Percentiles rank a stretch among this genome's conserved stretches.
Conservation (phyloP, 2,888 invertebrate genomes). For the Cataglyphis livida region DNA sequence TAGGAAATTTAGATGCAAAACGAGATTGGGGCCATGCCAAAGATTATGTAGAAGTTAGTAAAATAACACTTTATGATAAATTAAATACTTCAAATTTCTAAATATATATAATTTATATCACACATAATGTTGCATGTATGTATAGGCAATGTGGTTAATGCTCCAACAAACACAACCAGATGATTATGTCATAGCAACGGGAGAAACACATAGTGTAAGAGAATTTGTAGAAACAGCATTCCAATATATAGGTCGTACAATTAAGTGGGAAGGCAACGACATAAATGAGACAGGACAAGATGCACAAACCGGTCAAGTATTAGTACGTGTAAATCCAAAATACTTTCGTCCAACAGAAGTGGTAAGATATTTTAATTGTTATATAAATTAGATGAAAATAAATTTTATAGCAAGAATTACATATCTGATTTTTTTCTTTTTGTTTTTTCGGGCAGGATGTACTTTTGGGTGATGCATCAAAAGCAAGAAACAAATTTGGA, state of each 20-base stretch:
- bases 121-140: neutral
- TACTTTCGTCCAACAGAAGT: conserved; percentile 99
- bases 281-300: conserved; percentile 92
- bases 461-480: conserved; percentile 96
- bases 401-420: neutral
- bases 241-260: conserved; percentile 91
- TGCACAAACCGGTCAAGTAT: conserved; percentile 89
- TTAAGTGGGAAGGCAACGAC: conserved; percentile 96
- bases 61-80: conserved; percentile 58
- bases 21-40: conserved; percentile 99
- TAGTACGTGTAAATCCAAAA: conserved; percentile 96
- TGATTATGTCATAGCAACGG: conserved; percentile 99
- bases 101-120: neutral
- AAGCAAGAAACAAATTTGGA: conserved; percentile 94
- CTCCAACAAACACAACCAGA: conserved; percentile 96
- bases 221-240: conserved; percentile 98
- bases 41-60: conserved; percentile 96
- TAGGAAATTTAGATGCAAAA: conserved; percentile 98
- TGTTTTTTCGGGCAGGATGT: conserved; percentile 89
- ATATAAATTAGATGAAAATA: neutral
- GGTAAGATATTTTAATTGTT: conserved; percentile 86
- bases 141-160: conserved; percentile 99
- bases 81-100: neutral
- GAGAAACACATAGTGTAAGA: conserved; percentile 96
- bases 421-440: conserved; percentile 20